These are phyloP conservation scores for Apodemia mormo DNA, from an alignment of 2,888 invertebrate species.

Conservation along the genomic window DNA sequence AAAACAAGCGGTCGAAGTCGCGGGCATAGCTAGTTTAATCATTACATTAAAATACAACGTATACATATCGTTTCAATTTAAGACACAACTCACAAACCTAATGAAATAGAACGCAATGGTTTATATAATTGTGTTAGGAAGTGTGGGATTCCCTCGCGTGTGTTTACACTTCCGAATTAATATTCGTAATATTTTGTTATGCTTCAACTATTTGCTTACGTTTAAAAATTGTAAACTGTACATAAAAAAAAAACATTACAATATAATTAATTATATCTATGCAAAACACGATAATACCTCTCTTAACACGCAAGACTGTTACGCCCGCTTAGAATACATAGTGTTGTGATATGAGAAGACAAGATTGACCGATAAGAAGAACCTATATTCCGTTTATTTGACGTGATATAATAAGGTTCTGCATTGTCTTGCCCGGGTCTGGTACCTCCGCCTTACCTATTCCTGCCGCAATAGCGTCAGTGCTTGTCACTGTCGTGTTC, in stretches of 20 bases:
- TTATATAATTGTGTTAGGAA: conserved; percentile 32
- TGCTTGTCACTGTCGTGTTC: too few relatives aligned
- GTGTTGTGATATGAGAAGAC: too few relatives aligned
- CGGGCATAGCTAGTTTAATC: too few relatives aligned
- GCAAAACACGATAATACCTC: neutral
- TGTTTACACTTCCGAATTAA: conserved; percentile 29
- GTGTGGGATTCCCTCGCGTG: conserved; percentile 22
- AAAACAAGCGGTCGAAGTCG: too few relatives aligned
- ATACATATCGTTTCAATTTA: neutral
- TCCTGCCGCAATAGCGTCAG: too few relatives aligned
- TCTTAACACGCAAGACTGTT: neutral
- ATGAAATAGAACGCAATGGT: conserved; percentile 26
- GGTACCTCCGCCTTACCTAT: too few relatives aligned
- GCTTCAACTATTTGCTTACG: conserved; percentile 11
- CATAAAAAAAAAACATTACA: conserved; percentile 2
- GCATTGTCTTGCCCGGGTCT: too few relatives aligned
- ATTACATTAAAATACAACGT: neutral
- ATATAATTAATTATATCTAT: neutral
- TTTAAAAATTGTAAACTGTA: conserved; percentile 10
- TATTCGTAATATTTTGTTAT: conserved; percentile 10
- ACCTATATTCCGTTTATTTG: too few relatives aligned
- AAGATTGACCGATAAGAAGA: too few relatives aligned
- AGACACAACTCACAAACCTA: conserved; percentile 20
- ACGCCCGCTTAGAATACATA: neutral
- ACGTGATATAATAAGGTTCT: too few relatives aligned